Conservation (phyloP, 2,888 invertebrate species). For the Ornithoptera alexandrae region DNA sequence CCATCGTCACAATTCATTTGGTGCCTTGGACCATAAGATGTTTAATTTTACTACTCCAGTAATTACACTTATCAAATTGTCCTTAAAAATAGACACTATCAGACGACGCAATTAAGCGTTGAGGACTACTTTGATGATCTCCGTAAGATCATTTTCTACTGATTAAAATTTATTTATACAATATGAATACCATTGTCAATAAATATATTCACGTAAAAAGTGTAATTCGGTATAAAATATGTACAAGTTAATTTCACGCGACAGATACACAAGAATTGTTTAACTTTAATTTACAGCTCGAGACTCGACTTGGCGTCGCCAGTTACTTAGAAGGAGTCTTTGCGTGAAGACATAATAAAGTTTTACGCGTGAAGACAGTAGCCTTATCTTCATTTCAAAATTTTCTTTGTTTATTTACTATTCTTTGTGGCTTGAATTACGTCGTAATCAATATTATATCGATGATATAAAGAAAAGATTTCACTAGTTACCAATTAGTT, state of each 20-base stretch:
- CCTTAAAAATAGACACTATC: no score
- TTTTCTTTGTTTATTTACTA: constrained; percentile 2
- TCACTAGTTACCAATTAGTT: no score
- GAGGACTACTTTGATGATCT: no score
- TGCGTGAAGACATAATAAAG: constrained; percentile 1
- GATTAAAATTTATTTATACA: no score
- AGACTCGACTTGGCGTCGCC: neutral
- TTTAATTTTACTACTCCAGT: no score
- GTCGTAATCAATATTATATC: neutral
- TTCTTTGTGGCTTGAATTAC: neutral
- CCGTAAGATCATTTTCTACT: no score
- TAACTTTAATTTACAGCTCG: neutral
- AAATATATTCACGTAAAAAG: neutral
- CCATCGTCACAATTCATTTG: no score
- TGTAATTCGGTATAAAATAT: constrained; percentile 2
- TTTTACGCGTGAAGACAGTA: neutral
- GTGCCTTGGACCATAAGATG: no score
- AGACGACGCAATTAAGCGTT: no score
- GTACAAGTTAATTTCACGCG: neutral
- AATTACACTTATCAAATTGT: no score
- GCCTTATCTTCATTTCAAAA: neutral
- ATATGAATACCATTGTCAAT: neutral
- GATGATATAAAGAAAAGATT: no score
- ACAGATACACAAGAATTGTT: constrained; percentile 3
- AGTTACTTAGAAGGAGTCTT: neutral